phyloP scores from a whole-genome alignment of 1,140 invertebrate species.

The Ceratosolen solmsi region DNA sequence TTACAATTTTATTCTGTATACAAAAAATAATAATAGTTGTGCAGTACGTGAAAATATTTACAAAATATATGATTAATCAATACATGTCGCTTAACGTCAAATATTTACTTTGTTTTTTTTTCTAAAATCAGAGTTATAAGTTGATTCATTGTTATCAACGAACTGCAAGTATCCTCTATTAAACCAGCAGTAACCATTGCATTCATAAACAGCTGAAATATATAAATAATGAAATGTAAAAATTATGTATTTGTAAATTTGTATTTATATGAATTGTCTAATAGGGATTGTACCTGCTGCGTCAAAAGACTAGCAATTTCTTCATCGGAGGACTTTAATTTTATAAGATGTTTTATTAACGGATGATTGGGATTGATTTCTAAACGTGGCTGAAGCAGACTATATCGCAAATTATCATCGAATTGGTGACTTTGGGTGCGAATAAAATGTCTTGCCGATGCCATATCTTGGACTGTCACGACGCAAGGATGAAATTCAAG shows the following conservation, averaged over 20 bases:
- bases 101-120: too few species aligned
- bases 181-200: constrained; percentile 96
- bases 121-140: constrained; percentile 88
- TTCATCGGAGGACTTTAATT: constrained; percentile 82
- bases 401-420: constrained; percentile 88
- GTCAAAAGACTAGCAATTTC: constrained; percentile 88
- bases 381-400: constrained; percentile 90
- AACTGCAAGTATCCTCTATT: constrained; percentile 90
- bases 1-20: background rate
- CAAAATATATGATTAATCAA: too few species aligned
- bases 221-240: constrained; percentile 56
- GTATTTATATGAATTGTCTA: background rate
- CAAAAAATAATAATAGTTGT: background rate
- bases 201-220: constrained; percentile 89
- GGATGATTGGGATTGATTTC: constrained; percentile 96
- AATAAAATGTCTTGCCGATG: constrained; percentile 94
- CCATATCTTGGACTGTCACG: constrained; percentile 96
- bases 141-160: constrained; percentile 90
- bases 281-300: constrained; percentile 81
- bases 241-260: constrained; percentile 9
- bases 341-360: constrained; percentile 91
- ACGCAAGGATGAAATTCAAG: constrained; percentile 94
- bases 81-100: too few species aligned
- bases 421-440: constrained; percentile 89
- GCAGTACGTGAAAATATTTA: constrained; percentile 10